phyloP scores from a whole-genome alignment of 2,797 vertebrate genomes.

The Cirrhinus mrigala region DNA sequence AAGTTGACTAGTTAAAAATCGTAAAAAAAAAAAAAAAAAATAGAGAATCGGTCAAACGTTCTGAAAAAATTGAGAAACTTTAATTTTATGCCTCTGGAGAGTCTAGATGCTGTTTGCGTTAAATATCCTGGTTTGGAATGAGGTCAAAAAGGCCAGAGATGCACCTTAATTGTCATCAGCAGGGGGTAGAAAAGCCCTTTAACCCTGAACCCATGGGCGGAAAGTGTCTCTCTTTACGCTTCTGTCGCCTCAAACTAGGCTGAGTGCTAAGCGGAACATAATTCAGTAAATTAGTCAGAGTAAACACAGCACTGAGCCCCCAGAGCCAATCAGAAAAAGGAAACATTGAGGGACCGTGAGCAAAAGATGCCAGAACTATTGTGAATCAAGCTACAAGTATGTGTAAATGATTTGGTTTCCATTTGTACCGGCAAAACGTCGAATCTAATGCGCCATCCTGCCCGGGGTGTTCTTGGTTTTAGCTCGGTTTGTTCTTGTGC shows the following conservation, averaged over 20 bases:
- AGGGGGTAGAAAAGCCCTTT: slow-evolving; percentile 25
- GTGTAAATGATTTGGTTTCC: slow-evolving; percentile 48
- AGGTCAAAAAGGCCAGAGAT: slow-evolving; percentile 29
- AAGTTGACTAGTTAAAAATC: too few species aligned
- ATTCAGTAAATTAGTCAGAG: slow-evolving; percentile 77
- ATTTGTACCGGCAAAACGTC: slow-evolving; percentile 21
- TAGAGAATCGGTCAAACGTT: too few species aligned
- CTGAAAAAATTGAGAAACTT: too few species aligned
- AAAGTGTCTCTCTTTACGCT: slow-evolving; percentile 16
- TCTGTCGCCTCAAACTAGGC: slow-evolving; percentile 40
- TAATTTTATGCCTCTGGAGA: too few species aligned
- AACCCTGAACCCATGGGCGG: slow-evolving; percentile 20
- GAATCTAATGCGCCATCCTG: slow-evolving; percentile 32
- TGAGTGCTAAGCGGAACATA: slow-evolving; percentile 72
- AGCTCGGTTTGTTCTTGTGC: slow-evolving; percentile 22
- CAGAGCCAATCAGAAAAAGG: slow-evolving; percentile 22
- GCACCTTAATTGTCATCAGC: slow-evolving; percentile 14
- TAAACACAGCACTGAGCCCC: slow-evolving; percentile 58
- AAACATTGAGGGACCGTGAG: slow-evolving; percentile 13
- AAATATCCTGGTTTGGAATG: slow-evolving; percentile 7
- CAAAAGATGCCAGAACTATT: slow-evolving; percentile 42
- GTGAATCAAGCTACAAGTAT: slow-evolving; percentile 34
- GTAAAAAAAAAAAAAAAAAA: too few species aligned
- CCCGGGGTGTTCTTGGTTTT: slow-evolving; percentile 14
- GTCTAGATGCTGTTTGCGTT: too few species aligned